Evolutionary conservation across 2,113 vertebrate genomes (phyloP).

Genomic region (Noctilio leporinus): DNA sequence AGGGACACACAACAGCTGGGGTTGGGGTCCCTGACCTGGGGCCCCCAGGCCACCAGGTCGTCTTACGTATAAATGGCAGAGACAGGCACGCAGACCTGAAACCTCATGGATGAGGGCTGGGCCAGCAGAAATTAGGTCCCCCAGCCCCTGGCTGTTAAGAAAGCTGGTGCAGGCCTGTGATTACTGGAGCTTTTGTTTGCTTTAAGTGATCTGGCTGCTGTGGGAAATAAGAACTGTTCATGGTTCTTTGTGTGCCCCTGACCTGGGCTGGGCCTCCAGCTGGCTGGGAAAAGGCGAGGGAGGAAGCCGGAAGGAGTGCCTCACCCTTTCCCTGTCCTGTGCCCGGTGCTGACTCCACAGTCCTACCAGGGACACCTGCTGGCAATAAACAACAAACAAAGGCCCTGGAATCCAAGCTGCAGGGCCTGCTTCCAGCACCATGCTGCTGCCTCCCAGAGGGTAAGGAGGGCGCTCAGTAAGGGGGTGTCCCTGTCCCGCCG

Average conservation of each 20-base stretch:
- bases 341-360: conserved; percentile 27
- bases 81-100: neutral
- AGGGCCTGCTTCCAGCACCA: neutral
- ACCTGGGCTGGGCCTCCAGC: neutral
- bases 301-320: neutral
- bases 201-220: neutral
- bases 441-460: neutral
- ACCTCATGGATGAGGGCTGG: neutral
- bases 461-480: neutral
- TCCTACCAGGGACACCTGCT: neutral
- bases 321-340: neutral
- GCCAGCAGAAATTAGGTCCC: neutral
- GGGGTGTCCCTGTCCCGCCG: rapidly evolving
- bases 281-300: conserved; percentile 35
- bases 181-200: neutral
- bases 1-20: neutral
- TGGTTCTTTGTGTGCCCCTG: conserved; percentile 22
- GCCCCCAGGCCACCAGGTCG: neutral
- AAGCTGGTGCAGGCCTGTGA: neutral
- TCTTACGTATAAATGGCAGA: neutral
- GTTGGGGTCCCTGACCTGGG: neutral
- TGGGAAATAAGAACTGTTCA: conserved; percentile 5
- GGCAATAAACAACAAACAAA: neutral
- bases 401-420: neutral
- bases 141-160: neutral